These are phyloP conservation scores for Sycophila texana DNA, from an alignment of 2,888 invertebrate genomes.

Conservation along the genomic window DNA sequence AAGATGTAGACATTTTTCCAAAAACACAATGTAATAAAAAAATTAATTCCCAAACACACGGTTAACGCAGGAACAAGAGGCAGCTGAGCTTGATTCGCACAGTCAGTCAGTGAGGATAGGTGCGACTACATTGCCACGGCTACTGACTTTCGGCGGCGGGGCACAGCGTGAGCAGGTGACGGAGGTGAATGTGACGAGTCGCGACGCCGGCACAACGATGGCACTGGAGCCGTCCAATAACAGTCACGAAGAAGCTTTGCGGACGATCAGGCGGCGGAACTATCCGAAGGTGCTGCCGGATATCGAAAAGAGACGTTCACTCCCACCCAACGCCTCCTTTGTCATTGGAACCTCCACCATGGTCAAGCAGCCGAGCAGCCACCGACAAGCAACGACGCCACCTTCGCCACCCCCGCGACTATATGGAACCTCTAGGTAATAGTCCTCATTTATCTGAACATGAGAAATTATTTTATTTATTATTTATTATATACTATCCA, in stretches of 20 bases:
- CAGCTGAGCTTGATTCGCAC: slow-evolving; percentile 6
- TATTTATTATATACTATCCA: too few species aligned
- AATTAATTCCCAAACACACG: too few species aligned
- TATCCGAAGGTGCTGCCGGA: slow-evolving; percentile 92
- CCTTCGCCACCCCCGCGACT: slow-evolving; percentile 86
- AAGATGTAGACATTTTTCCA: too few species aligned
- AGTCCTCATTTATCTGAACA: too few species aligned
- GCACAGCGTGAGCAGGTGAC: slow-evolving; percentile 46
- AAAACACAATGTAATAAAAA: too few species aligned
- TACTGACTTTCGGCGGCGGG: slow-evolving; percentile 67
- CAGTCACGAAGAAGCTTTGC: slow-evolving; percentile 83
- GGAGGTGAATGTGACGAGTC: slow-evolving; percentile 87
- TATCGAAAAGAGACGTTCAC: slow-evolving; percentile 75
- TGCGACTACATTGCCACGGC: slow-evolving; percentile 64
- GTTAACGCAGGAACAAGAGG: neutral
- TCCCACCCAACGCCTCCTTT: slow-evolving; percentile 66
- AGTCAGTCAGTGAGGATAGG: slow-evolving; percentile 31
- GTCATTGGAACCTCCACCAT: slow-evolving; percentile 39
- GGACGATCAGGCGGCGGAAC: slow-evolving; percentile 85
- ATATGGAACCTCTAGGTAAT: slow-evolving; percentile 69
- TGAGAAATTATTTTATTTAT: too few species aligned
- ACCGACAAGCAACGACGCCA: slow-evolving; percentile 57
- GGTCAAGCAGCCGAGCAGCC: slow-evolving; percentile 21
- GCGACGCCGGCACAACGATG: slow-evolving; percentile 68
- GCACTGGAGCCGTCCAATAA: slow-evolving; percentile 67